Evolutionary conservation across 1,140 invertebrate genomes (phyloP).

Genomic region (Mercenaria mercenaria): DNA sequence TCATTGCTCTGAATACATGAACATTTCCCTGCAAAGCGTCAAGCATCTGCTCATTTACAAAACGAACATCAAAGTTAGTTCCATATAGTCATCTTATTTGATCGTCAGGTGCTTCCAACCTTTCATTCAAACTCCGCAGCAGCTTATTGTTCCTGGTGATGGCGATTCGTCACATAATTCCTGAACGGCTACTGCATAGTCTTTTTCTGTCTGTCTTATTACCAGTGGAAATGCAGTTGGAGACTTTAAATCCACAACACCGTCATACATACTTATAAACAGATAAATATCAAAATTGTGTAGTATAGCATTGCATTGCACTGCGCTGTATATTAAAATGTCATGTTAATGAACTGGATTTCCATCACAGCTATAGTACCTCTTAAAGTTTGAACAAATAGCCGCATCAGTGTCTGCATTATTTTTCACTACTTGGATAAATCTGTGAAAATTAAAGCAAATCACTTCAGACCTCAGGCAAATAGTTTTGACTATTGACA

Average conservation of each 20-base stretch:
- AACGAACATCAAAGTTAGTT: neutral
- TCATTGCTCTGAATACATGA: constrained; percentile 18
- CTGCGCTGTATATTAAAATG: neutral
- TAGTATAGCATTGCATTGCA: too few species aligned
- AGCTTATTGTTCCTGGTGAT: neutral
- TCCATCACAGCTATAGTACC: too few species aligned
- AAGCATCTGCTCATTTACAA: constrained; percentile 2
- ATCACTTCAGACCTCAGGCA: too few species aligned
- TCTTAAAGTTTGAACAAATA: too few species aligned
- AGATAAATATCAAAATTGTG: too few species aligned
- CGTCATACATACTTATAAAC: too few species aligned
- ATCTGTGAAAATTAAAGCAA: too few species aligned
- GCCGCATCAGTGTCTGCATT: too few species aligned
- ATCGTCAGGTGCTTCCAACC: neutral
- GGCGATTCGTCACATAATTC: neutral
- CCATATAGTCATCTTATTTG: neutral
- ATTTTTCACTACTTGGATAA: too few species aligned
- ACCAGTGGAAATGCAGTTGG: neutral
- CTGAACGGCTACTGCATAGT: neutral
- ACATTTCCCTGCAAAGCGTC: neutral
- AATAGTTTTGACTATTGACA: too few species aligned
- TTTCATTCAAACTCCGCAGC: neutral
- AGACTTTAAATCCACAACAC: too few species aligned
- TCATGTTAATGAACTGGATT: neutral
- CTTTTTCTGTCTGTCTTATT: constrained; percentile 6